These are phyloP conservation scores for Ceratothoa steindachneri DNA, from an alignment of 2,888 invertebrate species.

Conservation along the genomic window DNA sequence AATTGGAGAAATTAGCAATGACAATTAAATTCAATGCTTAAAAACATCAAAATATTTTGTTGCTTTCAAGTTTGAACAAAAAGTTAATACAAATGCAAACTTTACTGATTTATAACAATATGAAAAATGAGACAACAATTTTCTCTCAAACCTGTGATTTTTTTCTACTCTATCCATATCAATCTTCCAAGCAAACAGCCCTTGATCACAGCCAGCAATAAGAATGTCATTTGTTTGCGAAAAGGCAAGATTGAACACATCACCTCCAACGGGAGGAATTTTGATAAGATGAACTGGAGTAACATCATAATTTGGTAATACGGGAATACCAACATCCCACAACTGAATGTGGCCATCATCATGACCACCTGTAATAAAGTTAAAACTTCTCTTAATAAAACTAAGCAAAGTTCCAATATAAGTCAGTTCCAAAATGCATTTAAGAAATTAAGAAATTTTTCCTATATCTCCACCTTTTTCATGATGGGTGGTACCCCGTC, in stretches of 20 bases:
- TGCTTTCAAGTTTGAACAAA: not conserved
- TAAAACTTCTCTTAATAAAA: no score
- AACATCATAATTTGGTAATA: conserved; percentile 40
- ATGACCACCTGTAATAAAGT: conserved; percentile 49
- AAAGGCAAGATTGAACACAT: conserved; percentile 47
- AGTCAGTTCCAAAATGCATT: no score
- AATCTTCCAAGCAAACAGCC: conserved; percentile 47
- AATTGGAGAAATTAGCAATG: no score
- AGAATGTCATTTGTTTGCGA: conserved; percentile 36
- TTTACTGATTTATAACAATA: no score
- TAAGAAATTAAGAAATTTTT: no score
- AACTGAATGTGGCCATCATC: conserved; percentile 50
- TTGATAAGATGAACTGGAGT: conserved; percentile 26
- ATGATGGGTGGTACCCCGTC: no score
- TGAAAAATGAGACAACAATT: no score
- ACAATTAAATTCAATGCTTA: no score
- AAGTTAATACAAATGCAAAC: not conserved
- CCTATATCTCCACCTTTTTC: no score
- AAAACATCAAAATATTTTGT: not conserved
- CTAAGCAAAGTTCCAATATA: no score
- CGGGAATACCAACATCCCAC: conserved; percentile 48
- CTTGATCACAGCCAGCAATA: conserved; percentile 48
- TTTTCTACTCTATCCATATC: conserved; percentile 35
- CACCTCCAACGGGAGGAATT: conserved; percentile 30
- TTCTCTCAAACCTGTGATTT: conserved; percentile 17